These are phyloP conservation scores for Geophilus truncorum DNA, from an alignment of 2,888 invertebrate genomes.

Conservation along the genomic window DNA sequence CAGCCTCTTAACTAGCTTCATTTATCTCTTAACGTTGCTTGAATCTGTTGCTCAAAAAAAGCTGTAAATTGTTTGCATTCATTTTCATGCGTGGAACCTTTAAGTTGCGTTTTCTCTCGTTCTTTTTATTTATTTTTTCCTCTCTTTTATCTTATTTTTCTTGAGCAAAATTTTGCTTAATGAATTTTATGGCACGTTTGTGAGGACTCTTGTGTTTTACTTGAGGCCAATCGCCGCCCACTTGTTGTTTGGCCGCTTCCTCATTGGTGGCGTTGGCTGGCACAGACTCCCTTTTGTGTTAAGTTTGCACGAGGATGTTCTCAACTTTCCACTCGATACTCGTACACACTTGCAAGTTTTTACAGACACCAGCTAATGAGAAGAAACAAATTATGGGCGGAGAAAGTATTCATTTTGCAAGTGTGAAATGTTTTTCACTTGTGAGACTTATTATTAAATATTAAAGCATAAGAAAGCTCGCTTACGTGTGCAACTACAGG, in stretches of 20 bases:
- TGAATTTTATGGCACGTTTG: background rate
- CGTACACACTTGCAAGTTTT: background rate
- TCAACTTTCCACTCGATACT: background rate
- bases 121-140: background rate
- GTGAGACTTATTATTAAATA: background rate
- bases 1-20: background rate
- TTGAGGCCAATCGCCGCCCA: background rate
- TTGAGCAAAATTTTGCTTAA: background rate
- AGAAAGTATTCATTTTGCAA: background rate
- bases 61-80: background rate
- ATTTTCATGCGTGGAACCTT: background rate
- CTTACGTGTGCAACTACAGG: background rate
- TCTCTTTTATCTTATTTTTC: background rate
- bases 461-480: background rate
- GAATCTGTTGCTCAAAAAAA: background rate
- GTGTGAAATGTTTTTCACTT: background rate
- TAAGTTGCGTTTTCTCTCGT: background rate
- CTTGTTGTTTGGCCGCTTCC: slow-evolving; percentile 4
- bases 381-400: background rate
- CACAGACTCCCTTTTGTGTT: background rate
- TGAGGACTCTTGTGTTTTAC: background rate
- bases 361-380: background rate
- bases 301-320: slow-evolving; percentile 11
- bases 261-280: background rate
- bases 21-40: background rate